Percentiles rank a stretch among this genome's conserved stretches.
These are phyloP conservation scores for Leptoclinus maculatus DNA, from an alignment of 2,797 vertebrate genomes.

Conservation along the genomic window DNA sequence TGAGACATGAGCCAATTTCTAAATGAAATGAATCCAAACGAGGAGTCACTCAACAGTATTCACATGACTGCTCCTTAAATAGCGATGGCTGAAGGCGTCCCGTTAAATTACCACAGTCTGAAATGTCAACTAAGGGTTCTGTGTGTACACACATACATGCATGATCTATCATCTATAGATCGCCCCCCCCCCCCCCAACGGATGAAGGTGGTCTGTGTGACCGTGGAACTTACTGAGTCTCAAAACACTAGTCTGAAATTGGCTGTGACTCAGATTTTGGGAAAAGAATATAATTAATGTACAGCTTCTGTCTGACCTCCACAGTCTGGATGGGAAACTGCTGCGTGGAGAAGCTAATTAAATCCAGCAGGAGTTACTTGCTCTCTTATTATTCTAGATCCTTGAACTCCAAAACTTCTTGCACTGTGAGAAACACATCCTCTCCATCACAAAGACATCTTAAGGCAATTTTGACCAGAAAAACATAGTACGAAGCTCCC, in stretches of 20 bases:
- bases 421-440: background rate
- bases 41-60: background rate
- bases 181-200: no score
- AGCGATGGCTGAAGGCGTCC: background rate
- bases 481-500: background rate
- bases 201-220: background rate
- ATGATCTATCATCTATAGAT: no score
- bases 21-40: slow-evolving; percentile 1
- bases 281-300: background rate
- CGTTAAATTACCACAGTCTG: background rate
- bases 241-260: background rate
- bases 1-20: slow-evolving; percentile 21
- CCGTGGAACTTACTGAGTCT: background rate
- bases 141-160: background rate
- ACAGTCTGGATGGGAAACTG: background rate
- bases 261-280: background rate
- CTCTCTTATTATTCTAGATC: background rate
- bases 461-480: background rate
- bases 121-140: background rate
- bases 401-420: background rate
- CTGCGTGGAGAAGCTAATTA: background rate
- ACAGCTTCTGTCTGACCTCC: background rate
- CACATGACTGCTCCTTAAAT: background rate
- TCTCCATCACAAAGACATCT: background rate
- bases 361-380: background rate